phyloP scores from a whole-genome alignment of 2,888 invertebrate species.

The Philereme vetulata region DNA sequence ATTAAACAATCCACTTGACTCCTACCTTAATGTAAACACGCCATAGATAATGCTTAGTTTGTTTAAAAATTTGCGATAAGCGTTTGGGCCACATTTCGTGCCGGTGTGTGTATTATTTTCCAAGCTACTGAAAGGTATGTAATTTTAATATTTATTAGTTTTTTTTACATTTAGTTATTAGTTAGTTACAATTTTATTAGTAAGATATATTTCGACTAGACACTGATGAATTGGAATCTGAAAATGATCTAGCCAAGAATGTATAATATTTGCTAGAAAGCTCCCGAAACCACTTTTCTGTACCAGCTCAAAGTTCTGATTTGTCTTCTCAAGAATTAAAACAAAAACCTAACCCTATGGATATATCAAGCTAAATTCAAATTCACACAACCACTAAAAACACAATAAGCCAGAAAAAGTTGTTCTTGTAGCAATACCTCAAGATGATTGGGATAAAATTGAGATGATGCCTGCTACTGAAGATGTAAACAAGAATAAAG shows the following conservation, averaged over 20 bases:
- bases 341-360: slow-evolving; percentile 40
- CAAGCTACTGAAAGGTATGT: too few species aligned
- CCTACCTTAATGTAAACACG: too few species aligned
- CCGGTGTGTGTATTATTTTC: too few species aligned
- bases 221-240: slow-evolving; percentile 43
- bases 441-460: slow-evolving; percentile 77
- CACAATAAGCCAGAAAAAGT: slow-evolving; percentile 48
- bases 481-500: slow-evolving; percentile 46
- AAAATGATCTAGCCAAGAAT: slow-evolving; percentile 61
- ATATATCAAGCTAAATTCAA: slow-evolving; percentile 61
- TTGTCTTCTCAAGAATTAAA: slow-evolving; percentile 50
- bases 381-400: slow-evolving; percentile 56
- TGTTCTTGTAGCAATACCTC: slow-evolving; percentile 51
- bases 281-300: slow-evolving; percentile 74
- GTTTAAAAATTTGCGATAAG: too few species aligned
- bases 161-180: too few species aligned
- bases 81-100: too few species aligned
- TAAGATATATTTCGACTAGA: slow-evolving; percentile 52
- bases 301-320: slow-evolving; percentile 54
- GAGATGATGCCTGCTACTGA: slow-evolving; percentile 63
- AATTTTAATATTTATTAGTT: too few species aligned
- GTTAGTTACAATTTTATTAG: too few species aligned
- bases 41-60: too few species aligned
- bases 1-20: too few species aligned
- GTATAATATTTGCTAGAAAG: slow-evolving; percentile 70